phyloP scores from a whole-genome alignment of 2,888 invertebrate genomes.

The Tyria jacobaeae region DNA sequence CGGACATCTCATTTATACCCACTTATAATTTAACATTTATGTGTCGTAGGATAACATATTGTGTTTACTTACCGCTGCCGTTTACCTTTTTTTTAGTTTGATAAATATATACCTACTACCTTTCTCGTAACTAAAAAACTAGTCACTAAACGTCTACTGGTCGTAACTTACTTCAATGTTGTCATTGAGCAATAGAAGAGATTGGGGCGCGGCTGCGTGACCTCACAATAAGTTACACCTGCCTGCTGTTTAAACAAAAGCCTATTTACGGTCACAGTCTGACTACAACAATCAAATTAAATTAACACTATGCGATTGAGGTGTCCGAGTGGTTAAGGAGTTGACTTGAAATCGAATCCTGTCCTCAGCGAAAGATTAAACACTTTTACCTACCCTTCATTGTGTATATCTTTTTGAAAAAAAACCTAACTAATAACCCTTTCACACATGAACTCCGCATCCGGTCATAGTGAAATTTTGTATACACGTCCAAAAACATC shows the following conservation, averaged over 20 bases:
- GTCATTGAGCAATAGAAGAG: not conserved
- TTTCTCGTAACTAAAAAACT: too few species aligned
- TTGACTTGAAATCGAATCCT: conserved; percentile 87
- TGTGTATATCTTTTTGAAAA: not conserved
- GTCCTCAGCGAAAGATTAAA: conserved; percentile 52
- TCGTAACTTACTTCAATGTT: too few species aligned
- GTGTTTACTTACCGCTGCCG: too few species aligned
- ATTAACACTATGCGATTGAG: conserved; percentile 28
- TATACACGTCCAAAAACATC: too few species aligned
- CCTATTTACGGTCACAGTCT: too few species aligned
- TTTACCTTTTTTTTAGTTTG: too few species aligned
- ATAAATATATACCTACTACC: too few species aligned
- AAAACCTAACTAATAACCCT: not conserved
- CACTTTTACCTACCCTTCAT: not conserved
- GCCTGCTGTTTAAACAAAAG: not conserved
- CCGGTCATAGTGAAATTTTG: too few species aligned
- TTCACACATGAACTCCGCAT: too few species aligned
- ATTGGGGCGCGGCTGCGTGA: not conserved
- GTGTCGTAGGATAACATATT: conserved; percentile 13
- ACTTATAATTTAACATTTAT: too few species aligned
- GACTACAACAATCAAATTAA: not conserved
- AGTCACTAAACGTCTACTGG: too few species aligned
- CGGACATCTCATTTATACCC: conserved; percentile 87
- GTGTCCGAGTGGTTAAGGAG: conserved; percentile 86
- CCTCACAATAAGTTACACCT: not conserved